A percentile compares a stretch with the other conserved stretches of the same genome.
Evolutionary conservation across 2,113 vertebrate species (phyloP).

Genomic region (Anhinga anhinga): DNA sequence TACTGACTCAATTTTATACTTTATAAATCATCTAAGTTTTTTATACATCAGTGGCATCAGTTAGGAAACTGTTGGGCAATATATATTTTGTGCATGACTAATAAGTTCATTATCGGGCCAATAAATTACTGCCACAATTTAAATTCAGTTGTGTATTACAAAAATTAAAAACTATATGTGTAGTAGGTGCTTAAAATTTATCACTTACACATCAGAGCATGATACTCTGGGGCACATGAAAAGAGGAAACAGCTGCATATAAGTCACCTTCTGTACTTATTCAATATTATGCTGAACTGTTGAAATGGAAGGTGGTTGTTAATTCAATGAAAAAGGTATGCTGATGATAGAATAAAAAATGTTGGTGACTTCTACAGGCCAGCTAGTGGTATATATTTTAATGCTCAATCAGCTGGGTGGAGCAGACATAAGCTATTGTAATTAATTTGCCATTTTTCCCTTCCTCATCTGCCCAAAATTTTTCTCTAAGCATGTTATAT

Average conservation of each 20-base stretch:
- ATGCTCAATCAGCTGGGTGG: not conserved
- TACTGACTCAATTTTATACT: not conserved
- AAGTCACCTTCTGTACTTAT: not conserved
- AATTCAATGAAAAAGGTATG: not conserved
- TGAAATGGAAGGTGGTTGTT: not conserved
- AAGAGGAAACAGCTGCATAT: not conserved
- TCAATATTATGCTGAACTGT: not conserved
- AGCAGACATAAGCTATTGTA: not conserved
- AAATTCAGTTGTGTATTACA: slow-evolving; percentile 42
- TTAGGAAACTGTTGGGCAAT: slow-evolving; percentile 18
- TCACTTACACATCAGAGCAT: slow-evolving; percentile 17
- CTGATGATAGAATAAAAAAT: not conserved
- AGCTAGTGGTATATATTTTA: not conserved
- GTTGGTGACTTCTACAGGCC: not conserved
- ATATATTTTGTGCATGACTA: slow-evolving; percentile 6
- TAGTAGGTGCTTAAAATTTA: slow-evolving; percentile 35
- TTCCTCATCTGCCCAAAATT: not conserved
- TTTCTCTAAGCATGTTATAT: not conserved
- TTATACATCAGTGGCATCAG: not conserved
- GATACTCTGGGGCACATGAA: not conserved
- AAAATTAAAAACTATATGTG: slow-evolving; percentile 36
- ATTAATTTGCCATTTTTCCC: not conserved
- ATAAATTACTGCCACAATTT: slow-evolving; percentile 36
- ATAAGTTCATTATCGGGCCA: slow-evolving; percentile 26
- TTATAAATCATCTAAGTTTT: not conserved